Percentiles rank a stretch among this genome's conserved stretches.
phyloP scores from a whole-genome alignment of 2,888 invertebrate genomes.

The Micoletzkya japonica region DNA sequence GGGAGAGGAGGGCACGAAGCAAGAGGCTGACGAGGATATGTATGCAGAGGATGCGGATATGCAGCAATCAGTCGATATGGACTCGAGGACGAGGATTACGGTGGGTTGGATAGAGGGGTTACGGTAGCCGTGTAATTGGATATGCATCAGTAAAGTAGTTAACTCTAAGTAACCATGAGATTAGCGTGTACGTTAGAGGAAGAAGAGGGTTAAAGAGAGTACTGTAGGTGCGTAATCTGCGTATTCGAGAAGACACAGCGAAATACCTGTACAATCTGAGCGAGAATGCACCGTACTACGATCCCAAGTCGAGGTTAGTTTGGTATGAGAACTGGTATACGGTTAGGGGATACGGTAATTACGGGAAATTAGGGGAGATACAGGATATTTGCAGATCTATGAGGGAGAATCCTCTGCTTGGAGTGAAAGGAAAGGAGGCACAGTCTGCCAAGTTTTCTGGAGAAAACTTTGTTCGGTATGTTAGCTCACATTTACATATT shows the following conservation, averaged over 20 bases:
- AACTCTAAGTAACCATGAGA: no score
- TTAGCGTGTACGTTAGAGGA: not conserved
- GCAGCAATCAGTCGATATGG: conserved; percentile 99
- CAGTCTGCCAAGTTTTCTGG: conserved; percentile 75
- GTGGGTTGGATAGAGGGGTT: conserved; percentile 64
- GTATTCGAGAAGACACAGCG: conserved; percentile 97
- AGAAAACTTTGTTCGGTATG: conserved; percentile 80
- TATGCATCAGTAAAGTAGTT: not conserved
- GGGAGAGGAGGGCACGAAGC: conserved; percentile 31
- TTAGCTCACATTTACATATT: not conserved
- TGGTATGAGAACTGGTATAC: no score
- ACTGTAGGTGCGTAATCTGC: conserved; percentile 79
- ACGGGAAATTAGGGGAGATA: no score
- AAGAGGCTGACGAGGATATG: conserved; percentile 72
- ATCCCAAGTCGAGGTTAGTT: conserved; percentile 96
- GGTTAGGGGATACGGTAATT: no score
- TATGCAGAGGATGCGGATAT: conserved; percentile 75
- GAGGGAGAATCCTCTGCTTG: conserved; percentile 89
- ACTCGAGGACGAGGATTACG: conserved; percentile 97
- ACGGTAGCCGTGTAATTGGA: not conserved
- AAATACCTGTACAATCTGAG: conserved; percentile 96
- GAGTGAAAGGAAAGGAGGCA: conserved; percentile 57
- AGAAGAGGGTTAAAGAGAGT: not conserved
- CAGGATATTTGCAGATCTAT: no score
- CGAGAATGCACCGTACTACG: conserved; percentile 96